Conservation (phyloP, 2,113 vertebrate genomes). For the Tinamus guttatus region DNA sequence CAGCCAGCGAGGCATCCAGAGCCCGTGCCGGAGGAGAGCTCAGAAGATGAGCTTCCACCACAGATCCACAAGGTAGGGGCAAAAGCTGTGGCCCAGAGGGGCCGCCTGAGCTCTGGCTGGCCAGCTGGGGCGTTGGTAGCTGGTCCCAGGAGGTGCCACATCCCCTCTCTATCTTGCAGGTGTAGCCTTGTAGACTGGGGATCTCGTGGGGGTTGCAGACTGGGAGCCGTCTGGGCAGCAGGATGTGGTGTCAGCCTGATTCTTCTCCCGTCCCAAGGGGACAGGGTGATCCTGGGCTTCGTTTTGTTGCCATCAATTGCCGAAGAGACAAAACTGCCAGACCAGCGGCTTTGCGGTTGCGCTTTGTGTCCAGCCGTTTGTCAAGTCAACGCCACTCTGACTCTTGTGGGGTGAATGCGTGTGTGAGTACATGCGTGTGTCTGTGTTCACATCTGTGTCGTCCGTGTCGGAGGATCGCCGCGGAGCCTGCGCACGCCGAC, state of each 20-base stretch:
- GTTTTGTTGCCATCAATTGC: conserved; percentile 24
- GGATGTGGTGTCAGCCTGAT: conserved; percentile 21
- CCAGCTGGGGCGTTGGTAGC: not conserved
- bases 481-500: not conserved
- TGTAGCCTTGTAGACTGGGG: conserved; percentile 71
- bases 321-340: conserved; percentile 20
- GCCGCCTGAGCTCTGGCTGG: not conserved
- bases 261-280: conserved; percentile 4
- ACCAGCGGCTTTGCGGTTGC: not conserved
- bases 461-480: conserved; percentile 33
- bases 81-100: not conserved
- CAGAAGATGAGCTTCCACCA: conserved; percentile 93
- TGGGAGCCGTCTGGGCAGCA: conserved; percentile 30
- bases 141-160: not conserved
- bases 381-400: conserved; percentile 38
- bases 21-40: conserved; percentile 91
- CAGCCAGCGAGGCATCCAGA: conserved; percentile 85
- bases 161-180: conserved; percentile 67
- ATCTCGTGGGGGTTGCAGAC: conserved; percentile 33
- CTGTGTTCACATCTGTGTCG: conserved; percentile 69
- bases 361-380: conserved; percentile 30
- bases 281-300: not conserved
- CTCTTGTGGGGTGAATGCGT: conserved; percentile 60
- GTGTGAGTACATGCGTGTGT: conserved; percentile 74
- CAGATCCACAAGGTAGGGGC: conserved; percentile 90